Evolutionary conservation across 2,113 vertebrate species (phyloP).

Genomic region (Cottus gobio): DNA sequence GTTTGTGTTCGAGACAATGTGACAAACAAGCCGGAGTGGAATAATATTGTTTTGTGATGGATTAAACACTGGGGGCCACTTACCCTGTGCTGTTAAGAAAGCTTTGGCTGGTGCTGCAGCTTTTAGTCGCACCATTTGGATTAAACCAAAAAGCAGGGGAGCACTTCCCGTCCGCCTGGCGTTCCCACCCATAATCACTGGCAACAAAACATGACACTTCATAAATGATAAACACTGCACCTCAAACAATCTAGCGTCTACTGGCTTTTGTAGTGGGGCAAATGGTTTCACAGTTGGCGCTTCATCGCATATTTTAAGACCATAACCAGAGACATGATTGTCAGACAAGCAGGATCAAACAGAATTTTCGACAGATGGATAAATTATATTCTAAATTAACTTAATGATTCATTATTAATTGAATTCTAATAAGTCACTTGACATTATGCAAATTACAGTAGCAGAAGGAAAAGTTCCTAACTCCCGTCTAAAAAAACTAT

Average conservation of each 20-base stretch:
- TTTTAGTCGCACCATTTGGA: conserved; percentile 85
- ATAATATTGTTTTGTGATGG: conserved; percentile 61
- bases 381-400: conserved; percentile 79
- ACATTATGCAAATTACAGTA: conserved; percentile 74
- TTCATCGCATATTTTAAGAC: conserved; percentile 63
- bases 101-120: conserved; percentile 90
- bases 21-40: conserved; percentile 49
- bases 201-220: conserved; percentile 55
- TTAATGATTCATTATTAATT: conserved; percentile 80
- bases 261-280: conserved; percentile 54
- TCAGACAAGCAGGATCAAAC: conserved; percentile 80
- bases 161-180: conserved; percentile 90
- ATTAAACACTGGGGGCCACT: conserved; percentile 73
- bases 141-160: conserved; percentile 96
- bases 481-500: conserved; percentile 56
- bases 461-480: conserved; percentile 55
- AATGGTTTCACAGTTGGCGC: conserved; percentile 38
- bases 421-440: conserved; percentile 79
- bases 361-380: conserved; percentile 73
- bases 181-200: conserved; percentile 97
- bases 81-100: conserved; percentile 96
- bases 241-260: conserved; percentile 51
- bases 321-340: conserved; percentile 70
- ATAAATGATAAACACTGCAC: conserved; percentile 60
- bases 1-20: conserved; percentile 43